Base-by-base conservation (phyloP, 2,888 invertebrate species). In the Orthosia incerta region DNA sequence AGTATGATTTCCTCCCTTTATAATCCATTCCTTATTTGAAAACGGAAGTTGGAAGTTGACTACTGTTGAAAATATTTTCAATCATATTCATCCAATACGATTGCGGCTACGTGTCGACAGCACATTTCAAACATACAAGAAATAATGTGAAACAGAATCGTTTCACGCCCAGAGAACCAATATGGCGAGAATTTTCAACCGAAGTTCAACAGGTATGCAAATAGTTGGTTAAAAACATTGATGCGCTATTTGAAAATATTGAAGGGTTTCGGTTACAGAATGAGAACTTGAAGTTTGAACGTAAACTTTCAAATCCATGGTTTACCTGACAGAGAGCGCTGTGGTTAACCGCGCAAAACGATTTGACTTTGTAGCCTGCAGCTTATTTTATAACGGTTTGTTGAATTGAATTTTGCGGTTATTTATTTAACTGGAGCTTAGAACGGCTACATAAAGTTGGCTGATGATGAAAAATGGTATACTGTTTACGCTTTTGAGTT, bases 361-460 rank as follows among this genome's bases (percentile, higher is more conserved):
- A 93, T 95, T 95, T 93, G 93, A 95, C 95, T 95, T 93, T 94
- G 94, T 95, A 92, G 93, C 95, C 93, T 93, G 82, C 87, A 95
- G 94, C 93, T 95, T 94, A 95, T 96, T 95, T 94, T 95, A 94
- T 96, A 96, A 96, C 96, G 95, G 96, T 93, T 91, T 93, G 94
- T 93, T 91, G 93, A 95, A 96, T 96, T 96, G 96, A 96, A 96
- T 95, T 96, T 91, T 96, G 96, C 94, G 96, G 96, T 96, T 95
- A 94, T 95, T 95, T 96, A 95, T 96, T 94, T 95, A 94, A 93
- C 93, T 94, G 88, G 88, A 90, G 87, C 91, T 91, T 90, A 92
- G 90, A 90, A 88, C 87, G 88, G 88, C 87, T 86, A 86, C 89
- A 87, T 88, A 86, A 91, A 89, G 75, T 83, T 79, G 74, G 67